Evolutionary conservation across 2,888 invertebrate species (phyloP).

Genomic region (Acronicta aceris): DNA sequence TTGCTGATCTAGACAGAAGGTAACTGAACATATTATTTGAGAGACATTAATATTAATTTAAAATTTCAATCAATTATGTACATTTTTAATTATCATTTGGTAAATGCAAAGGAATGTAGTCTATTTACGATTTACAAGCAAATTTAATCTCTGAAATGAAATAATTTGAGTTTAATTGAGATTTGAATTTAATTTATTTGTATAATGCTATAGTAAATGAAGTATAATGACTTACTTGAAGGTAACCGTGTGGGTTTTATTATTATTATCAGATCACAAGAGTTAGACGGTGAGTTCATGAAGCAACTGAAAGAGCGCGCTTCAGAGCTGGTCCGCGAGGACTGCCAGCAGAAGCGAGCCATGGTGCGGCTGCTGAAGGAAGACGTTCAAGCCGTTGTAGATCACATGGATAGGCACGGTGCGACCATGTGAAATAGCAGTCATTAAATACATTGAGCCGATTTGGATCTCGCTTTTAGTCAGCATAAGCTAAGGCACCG

Average conservation of each 20-base stretch:
- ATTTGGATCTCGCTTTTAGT: not conserved
- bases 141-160: too few species aligned
- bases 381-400: constrained; percentile 64
- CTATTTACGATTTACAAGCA: too few species aligned
- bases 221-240: too few species aligned
- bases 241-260: not conserved
- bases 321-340: constrained; percentile 62
- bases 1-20: constrained; percentile 63
- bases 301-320: constrained; percentile 60
- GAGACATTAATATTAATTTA: too few species aligned
- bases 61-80: too few species aligned
- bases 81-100: too few species aligned
- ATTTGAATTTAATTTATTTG: too few species aligned
- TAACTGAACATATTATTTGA: constrained; percentile 26
- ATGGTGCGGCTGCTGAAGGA: constrained; percentile 70
- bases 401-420: constrained; percentile 47
- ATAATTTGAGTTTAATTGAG: too few species aligned
- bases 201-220: too few species aligned
- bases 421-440: constrained; percentile 7
- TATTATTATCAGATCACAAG: constrained; percentile 59
- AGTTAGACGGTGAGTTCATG: constrained; percentile 60
- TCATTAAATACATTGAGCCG: not conserved
- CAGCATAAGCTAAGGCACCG: too few species aligned
- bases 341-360: constrained; percentile 66
- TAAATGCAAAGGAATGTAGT: too few species aligned